Percentiles rank a stretch among this genome's conserved stretches.
phyloP scores from a whole-genome alignment of 2,113 vertebrate genomes.

The Oncorhynchus masou region DNA sequence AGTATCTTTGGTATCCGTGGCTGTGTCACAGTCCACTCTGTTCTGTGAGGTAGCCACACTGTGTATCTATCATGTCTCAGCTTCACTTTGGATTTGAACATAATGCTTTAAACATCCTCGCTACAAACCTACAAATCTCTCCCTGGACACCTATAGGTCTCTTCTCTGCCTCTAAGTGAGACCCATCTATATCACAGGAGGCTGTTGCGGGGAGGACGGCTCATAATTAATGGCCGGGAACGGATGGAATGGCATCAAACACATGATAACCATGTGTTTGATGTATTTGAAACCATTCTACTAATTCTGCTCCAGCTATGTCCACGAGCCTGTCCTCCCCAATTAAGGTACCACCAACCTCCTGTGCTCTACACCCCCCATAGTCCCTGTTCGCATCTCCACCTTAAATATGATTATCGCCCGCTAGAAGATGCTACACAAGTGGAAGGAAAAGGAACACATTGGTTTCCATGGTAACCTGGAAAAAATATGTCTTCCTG shows the following conservation, averaged over 20 bases:
- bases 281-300: too few relatives aligned
- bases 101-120: slow-evolving; percentile 44
- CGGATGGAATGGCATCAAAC: too few relatives aligned
- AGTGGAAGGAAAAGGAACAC: slow-evolving; percentile 50
- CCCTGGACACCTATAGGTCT: slow-evolving; percentile 12
- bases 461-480: slow-evolving; percentile 55
- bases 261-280: too few relatives aligned
- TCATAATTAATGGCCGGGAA: too few relatives aligned
- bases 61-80: background rate
- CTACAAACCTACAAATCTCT: slow-evolving; percentile 42
- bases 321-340: background rate
- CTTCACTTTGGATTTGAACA: slow-evolving; percentile 51
- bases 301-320: too few relatives aligned
- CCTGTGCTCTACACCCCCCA: slow-evolving; percentile 23
- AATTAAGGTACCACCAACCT: too few relatives aligned
- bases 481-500: slow-evolving; percentile 34
- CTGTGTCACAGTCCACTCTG: slow-evolving; percentile 86
- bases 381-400: slow-evolving; percentile 49
- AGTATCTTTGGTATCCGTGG: slow-evolving; percentile 96
- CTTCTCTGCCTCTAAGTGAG: slow-evolving; percentile 5
- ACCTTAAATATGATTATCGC: slow-evolving; percentile 71
- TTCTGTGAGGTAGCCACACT: slow-evolving; percentile 90
- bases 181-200: slow-evolving; percentile 29
- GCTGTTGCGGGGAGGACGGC: too few relatives aligned
- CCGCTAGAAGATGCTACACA: slow-evolving; percentile 72